Evolutionary conservation across 1,140 invertebrate species (phyloP).

Genomic region (Aphaenogaster floridana): DNA sequence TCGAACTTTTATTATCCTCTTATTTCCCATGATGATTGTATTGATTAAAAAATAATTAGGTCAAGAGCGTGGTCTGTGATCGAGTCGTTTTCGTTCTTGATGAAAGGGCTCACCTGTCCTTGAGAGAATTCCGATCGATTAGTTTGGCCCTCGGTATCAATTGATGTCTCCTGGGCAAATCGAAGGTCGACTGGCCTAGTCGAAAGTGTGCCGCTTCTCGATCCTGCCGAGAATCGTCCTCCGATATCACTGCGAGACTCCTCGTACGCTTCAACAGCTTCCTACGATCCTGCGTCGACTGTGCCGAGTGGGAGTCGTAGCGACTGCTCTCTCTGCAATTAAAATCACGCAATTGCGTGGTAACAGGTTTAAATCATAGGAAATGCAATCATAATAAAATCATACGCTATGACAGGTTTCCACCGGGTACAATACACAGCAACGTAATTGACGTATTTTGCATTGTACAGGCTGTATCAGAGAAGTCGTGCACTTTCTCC

Average conservation of each 20-base stretch:
- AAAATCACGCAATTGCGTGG: conserved; percentile 45
- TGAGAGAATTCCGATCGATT: conserved; percentile 91
- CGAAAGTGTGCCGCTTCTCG: conserved; percentile 76
- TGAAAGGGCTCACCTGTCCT: conserved; percentile 88
- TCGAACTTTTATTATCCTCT: background rate
- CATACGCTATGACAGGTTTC: conserved; percentile 24
- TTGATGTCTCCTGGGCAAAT: conserved; percentile 90
- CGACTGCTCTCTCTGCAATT: conserved; percentile 73
- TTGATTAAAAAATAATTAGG: conserved; percentile 13
- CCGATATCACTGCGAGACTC: conserved; percentile 92
- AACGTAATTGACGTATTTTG: conserved; percentile 25
- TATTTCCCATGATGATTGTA: background rate
- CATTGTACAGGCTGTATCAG: conserved; percentile 24
- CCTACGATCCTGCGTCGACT: conserved; percentile 83
- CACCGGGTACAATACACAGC: background rate
- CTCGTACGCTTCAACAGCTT: conserved; percentile 91
- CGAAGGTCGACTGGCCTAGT: conserved; percentile 83
- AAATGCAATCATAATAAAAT: conserved; percentile 47
- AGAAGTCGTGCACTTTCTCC: conserved; percentile 6
- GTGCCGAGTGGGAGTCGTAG: conserved; percentile 78
- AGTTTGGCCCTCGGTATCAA: conserved; percentile 92
- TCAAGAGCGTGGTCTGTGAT: background rate
- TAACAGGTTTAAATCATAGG: conserved; percentile 16
- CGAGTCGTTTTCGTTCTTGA: background rate
- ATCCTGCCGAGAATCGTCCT: conserved; percentile 89